Percentiles rank a stretch among this genome's conserved stretches.
Conservation (phyloP, 1,140 invertebrate species). For the Meteorus sp. region DNA sequence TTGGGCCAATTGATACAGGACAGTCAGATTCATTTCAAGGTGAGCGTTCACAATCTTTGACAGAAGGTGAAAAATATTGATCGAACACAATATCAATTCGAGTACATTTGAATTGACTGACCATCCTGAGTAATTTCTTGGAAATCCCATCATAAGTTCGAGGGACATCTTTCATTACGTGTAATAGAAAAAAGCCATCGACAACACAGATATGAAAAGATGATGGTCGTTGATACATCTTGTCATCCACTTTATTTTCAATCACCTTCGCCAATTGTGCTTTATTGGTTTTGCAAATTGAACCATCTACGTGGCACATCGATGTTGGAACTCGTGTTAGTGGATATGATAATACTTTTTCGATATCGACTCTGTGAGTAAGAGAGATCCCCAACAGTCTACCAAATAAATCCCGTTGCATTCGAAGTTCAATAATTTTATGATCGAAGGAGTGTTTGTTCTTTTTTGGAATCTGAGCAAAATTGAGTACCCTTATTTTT, state of each 20-base stretch:
- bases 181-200: constrained; percentile 39
- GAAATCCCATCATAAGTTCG: constrained; percentile 35
- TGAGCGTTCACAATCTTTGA: constrained; percentile 32
- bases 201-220: constrained; percentile 31
- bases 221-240: neutral
- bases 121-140: constrained; percentile 32
- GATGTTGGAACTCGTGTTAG: constrained; percentile 34
- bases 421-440: constrained; percentile 28
- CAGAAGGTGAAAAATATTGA: constrained; percentile 31
- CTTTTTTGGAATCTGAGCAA: constrained; percentile 11
- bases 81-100: constrained; percentile 26
- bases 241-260: constrained; percentile 1
- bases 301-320: constrained; percentile 38
- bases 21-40: neutral
- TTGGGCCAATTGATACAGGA: constrained; percentile 9
- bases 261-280: constrained; percentile 19
- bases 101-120: constrained; percentile 19
- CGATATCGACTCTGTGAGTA: constrained; percentile 28
- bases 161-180: constrained; percentile 33
- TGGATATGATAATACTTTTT: constrained; percentile 32
- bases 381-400: constrained; percentile 30
- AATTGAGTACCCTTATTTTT: constrained; percentile 22
- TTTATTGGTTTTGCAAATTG: constrained; percentile 38
- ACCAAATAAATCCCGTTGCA: constrained; percentile 38
- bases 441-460: constrained; percentile 19